Evolutionary conservation across 2,888 invertebrate species (phyloP).

Genomic region (Creontiades dilutus): DNA sequence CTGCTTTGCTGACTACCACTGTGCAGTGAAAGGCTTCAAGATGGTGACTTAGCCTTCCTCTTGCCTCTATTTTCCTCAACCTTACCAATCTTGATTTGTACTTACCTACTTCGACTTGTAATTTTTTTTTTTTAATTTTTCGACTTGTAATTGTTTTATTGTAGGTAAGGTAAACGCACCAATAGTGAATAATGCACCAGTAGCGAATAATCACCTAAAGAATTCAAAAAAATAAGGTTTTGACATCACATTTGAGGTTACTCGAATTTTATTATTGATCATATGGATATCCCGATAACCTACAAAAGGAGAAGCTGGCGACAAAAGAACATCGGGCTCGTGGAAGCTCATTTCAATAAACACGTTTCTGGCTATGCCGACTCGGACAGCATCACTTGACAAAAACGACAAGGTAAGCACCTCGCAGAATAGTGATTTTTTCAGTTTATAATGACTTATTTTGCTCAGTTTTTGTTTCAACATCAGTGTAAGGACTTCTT

Average conservation of each 20-base stretch:
- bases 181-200: not conserved
- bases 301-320: not conserved
- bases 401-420: not conserved
- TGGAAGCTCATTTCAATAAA: not conserved
- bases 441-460: not conserved
- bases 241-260: not conserved
- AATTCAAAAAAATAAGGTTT: not conserved
- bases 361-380: not conserved
- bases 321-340: not conserved
- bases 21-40: too few species aligned
- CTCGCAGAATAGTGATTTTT: slow-evolving; percentile 3
- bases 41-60: too few species aligned
- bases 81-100: too few species aligned
- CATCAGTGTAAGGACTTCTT: not conserved
- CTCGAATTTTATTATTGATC: not conserved
- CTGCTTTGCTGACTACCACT: too few species aligned
- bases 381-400: not conserved
- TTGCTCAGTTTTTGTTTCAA: not conserved
- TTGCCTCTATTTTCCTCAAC: too few species aligned
- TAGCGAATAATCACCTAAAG: not conserved
- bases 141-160: too few species aligned
- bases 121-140: too few species aligned
- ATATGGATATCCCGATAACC: not conserved
- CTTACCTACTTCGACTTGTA: too few species aligned
- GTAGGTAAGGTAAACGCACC: not conserved